Conservation (phyloP, 2,113 vertebrate species). For the Heterotis niloticus region DNA sequence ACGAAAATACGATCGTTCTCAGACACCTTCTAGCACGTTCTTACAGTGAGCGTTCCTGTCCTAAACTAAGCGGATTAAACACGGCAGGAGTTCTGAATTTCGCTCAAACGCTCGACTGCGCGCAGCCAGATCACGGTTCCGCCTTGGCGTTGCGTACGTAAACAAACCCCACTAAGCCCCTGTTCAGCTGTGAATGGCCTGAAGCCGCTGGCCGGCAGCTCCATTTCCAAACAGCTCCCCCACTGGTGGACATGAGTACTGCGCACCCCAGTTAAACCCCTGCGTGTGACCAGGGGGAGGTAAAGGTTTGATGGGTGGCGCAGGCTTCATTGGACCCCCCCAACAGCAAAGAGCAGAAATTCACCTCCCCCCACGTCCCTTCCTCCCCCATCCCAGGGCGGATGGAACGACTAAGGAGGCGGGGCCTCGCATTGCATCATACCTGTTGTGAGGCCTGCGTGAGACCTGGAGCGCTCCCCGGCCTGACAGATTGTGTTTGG, state of each 20-base stretch:
- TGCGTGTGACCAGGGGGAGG: slow-evolving; percentile 26
- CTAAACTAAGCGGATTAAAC: not conserved
- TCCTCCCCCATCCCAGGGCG: slow-evolving; percentile 38
- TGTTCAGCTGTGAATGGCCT: not conserved
- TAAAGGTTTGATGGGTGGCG: slow-evolving; percentile 8
- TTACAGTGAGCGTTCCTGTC: not conserved
- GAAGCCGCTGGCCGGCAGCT: not conserved
- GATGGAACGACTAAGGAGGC: slow-evolving; percentile 11
- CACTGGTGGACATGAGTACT: not conserved
- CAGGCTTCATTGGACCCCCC: slow-evolving; percentile 14
- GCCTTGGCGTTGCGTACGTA: not conserved
- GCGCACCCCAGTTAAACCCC: slow-evolving; percentile 14
- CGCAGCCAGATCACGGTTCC: no score
- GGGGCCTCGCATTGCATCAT: slow-evolving; percentile 22
- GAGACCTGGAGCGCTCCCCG: not conserved
- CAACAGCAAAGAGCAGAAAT: not conserved
- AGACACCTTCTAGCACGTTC: not conserved
- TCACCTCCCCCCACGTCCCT: not conserved
- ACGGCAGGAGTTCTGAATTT: not conserved
- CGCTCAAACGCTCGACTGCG: no score
- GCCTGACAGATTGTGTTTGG: slow-evolving; percentile 19
- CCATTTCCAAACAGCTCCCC: not conserved
- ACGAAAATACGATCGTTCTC: not conserved
- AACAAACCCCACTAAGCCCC: not conserved
- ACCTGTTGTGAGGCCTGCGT: slow-evolving; percentile 20